Conservation (phyloP, 2,797 vertebrate genomes). For the Remorina albescens region DNA sequence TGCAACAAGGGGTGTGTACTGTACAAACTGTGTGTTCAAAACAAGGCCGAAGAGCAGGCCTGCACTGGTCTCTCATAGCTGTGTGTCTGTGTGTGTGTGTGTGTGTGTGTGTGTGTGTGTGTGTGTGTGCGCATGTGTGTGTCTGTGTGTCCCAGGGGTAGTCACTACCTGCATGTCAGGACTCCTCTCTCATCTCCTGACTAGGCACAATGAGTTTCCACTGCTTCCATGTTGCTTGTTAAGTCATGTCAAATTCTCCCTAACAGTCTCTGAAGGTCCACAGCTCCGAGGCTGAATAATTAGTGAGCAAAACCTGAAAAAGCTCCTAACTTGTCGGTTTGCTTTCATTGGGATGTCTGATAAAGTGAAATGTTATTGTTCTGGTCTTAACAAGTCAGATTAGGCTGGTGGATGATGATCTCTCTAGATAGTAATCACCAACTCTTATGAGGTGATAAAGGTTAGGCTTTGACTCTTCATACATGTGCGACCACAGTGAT, state of each 20-base stretch:
- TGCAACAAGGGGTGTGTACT: slow-evolving; percentile 28
- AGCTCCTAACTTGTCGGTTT: neutral
- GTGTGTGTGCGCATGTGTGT: too few species aligned
- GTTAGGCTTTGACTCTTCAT: slow-evolving; percentile 12
- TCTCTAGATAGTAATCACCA: slow-evolving; percentile 20
- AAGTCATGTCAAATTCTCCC: slow-evolving; percentile 66
- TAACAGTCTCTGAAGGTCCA: slow-evolving; percentile 51
- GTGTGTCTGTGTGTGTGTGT: slow-evolving; percentile 36
- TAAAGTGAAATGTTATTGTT: slow-evolving; percentile 26
- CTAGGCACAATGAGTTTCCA: slow-evolving; percentile 54
- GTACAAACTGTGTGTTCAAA: slow-evolving; percentile 20
- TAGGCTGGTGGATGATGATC: slow-evolving; percentile 1
- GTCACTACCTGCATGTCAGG: slow-evolving; percentile 64
- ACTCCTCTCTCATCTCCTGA: slow-evolving; percentile 60
- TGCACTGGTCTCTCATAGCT: slow-evolving; percentile 55
- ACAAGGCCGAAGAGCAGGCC: slow-evolving; percentile 46
- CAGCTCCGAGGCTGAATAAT: slow-evolving; percentile 25
- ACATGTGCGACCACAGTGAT: neutral
- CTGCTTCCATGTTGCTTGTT: slow-evolving; percentile 61
- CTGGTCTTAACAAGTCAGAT: slow-evolving; percentile 19
- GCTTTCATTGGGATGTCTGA: slow-evolving; percentile 6
- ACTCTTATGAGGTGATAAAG: slow-evolving; percentile 42
- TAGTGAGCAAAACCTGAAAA: slow-evolving; percentile 3
- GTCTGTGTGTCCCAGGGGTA: slow-evolving; percentile 44
- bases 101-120: slow-evolving; percentile 16